Base-by-base conservation (phyloP, 2,113 vertebrate genomes). In the Psittacus erithacus region DNA sequence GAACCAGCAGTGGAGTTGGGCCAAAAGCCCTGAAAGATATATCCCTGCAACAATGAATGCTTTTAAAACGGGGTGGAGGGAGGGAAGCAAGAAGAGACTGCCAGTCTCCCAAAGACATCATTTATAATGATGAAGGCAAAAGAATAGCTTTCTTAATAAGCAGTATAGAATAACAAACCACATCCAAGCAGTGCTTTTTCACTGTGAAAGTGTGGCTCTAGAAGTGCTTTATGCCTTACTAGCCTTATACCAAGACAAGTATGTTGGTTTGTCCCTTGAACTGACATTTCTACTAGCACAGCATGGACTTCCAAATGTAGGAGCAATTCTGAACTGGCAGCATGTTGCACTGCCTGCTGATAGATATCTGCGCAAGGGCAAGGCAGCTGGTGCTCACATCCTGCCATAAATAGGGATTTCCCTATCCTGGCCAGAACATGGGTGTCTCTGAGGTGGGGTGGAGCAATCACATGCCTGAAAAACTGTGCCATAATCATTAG, bases 1-100 rank as follows among this genome's bases (percentile, higher is more conserved):
- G 88, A 59, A 91, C 88, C 88, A 96, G 80, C 44, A 81, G 49
- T 92, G 93, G 90, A 93, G 71, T 24, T 92, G 88, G 90, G 88
- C 92, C 95, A 96, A 69, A 31, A 94, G 62, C 44, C 77, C 88
- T 95, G 80, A 82, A 81, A 88, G 86, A 76, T 38, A 79, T 15
- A 86, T 82, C 62, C 52, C 88, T 64, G 62, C 77, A 93, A 94
- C 95, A 92, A 93, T 96, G 77, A 82, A 35, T 96, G 87, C 75
- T 96, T 92, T 91, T 86, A 60, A 91, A 91, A 57, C 52, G 69
- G 77, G 80, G 83, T 90, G 86, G 90, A 94, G 90, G 70, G 86
- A 90, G 93, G 82, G 50, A 94, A 95, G 57, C 93, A 49, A 82
- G 86, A 93, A 88, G 80, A 93, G 93, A 89, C 91, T 93, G 65